Conservation (phyloP, 2,797 vertebrate species). For the Ambastaia sidthimunki region DNA sequence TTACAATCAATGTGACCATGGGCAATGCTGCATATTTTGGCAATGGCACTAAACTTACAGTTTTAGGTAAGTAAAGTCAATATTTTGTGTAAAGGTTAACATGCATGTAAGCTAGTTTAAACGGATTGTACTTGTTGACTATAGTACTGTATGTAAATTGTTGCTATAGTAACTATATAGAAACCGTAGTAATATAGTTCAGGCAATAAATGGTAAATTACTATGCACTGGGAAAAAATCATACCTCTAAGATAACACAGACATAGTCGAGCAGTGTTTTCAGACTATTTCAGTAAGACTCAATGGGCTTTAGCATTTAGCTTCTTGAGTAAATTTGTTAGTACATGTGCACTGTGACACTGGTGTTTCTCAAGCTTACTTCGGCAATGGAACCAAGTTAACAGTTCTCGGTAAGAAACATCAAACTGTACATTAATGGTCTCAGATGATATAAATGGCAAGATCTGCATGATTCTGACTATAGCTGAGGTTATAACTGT, state of each 20-base stretch:
- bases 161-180: too few relatives aligned
- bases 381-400: constrained; percentile 72
- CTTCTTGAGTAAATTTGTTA: constrained; percentile 2
- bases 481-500: constrained; percentile 55
- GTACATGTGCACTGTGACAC: constrained; percentile 16
- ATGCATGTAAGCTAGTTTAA: not conserved
- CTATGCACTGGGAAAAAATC: not conserved
- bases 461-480: not conserved
- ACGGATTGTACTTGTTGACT: not conserved
- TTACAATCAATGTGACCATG: constrained; percentile 56
- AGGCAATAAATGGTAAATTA: not conserved
- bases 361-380: constrained; percentile 56
- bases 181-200: too few relatives aligned
- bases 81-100: not conserved
- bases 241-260: not conserved
- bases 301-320: not conserved
- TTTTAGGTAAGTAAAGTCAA: constrained; percentile 62
- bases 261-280: not conserved
- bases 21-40: constrained; percentile 62
- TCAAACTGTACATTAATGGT: not conserved
- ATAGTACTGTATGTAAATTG: not conserved
- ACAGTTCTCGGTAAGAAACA: constrained; percentile 71
- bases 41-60: constrained; percentile 61
- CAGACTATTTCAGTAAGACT: not conserved
- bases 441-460: not conserved